Evolutionary conservation across 2,797 vertebrate genomes (phyloP).

Genomic region (Taeniopygia guttata): DNA sequence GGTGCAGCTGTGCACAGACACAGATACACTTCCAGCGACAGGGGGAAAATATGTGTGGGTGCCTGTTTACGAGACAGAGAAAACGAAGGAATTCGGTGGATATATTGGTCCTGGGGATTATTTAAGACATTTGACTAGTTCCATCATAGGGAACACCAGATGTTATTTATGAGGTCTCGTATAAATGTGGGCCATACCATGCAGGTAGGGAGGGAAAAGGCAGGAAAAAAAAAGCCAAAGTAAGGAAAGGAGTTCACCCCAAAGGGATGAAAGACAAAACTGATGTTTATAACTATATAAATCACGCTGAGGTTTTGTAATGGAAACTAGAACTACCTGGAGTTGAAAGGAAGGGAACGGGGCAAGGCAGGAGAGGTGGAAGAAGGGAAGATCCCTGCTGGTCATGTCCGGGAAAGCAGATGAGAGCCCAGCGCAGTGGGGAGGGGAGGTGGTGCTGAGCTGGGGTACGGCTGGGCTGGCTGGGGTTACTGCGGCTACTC

Average conservation of each 20-base stretch:
- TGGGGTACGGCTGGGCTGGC: not conserved
- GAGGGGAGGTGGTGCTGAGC: not conserved
- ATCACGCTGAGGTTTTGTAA: conserved; percentile 64
- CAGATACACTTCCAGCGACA: not conserved
- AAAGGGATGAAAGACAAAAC: conserved; percentile 49
- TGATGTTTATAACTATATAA: conserved; percentile 61
- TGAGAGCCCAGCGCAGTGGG: not conserved
- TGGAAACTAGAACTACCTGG: conserved; percentile 22
- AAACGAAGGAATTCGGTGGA: not conserved
- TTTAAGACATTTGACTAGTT: conserved; percentile 26
- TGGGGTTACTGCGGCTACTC: not conserved
- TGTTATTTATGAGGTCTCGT: conserved; percentile 61
- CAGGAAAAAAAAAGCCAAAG: not conserved
- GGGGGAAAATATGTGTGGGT: not conserved
- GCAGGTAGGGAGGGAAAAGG: conserved; percentile 1
- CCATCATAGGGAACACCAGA: conserved; percentile 28
- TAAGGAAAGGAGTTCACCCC: conserved; percentile 5
- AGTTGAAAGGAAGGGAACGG: conserved; percentile 13
- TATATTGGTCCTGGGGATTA: not conserved
- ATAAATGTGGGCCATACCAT: conserved; percentile 18
- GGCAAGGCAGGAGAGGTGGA: not conserved
- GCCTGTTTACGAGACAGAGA: not conserved
- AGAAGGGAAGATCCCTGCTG: conserved; percentile 19
- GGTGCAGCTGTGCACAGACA: not conserved
- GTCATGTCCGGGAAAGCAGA: conserved; percentile 1